phyloP scores from a whole-genome alignment of 2,797 vertebrate species.

The Dallia pectoralis region DNA sequence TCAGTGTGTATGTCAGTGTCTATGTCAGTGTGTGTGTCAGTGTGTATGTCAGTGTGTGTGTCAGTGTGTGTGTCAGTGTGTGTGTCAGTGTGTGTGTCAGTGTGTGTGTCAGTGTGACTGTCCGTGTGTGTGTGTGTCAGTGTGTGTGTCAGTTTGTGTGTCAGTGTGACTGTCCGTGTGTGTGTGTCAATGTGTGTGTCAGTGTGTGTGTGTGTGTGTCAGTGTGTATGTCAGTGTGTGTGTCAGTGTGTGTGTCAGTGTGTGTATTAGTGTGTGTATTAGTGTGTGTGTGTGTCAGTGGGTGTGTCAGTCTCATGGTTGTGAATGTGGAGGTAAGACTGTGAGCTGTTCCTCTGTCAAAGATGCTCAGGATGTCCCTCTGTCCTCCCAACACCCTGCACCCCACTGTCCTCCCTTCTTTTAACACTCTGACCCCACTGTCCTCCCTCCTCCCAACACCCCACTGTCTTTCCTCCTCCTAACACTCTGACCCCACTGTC shows the following conservation, averaged over 20 bases:
- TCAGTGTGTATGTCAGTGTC: no score
- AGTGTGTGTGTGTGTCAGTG: background rate
- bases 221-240: background rate
- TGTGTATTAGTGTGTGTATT: background rate
- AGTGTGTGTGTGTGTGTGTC: background rate
- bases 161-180: no score
- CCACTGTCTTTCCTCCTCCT: background rate
- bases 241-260: background rate
- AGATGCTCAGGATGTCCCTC: background rate
- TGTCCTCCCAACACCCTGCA: no score
- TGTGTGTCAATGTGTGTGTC: background rate
- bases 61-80: background rate
- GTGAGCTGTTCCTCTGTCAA: constrained; percentile 1
- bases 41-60: background rate
- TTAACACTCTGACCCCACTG: background rate
- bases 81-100: background rate
- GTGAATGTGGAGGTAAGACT: background rate
- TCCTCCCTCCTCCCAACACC: background rate
- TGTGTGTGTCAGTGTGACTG: background rate
- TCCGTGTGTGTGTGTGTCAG: background rate
- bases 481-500: background rate
- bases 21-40: background rate
- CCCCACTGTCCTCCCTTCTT: background rate
- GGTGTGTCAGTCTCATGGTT: background rate
- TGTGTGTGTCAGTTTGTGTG: background rate